Conservation (phyloP, 2,888 invertebrate genomes). For the Syritta pipiens region DNA sequence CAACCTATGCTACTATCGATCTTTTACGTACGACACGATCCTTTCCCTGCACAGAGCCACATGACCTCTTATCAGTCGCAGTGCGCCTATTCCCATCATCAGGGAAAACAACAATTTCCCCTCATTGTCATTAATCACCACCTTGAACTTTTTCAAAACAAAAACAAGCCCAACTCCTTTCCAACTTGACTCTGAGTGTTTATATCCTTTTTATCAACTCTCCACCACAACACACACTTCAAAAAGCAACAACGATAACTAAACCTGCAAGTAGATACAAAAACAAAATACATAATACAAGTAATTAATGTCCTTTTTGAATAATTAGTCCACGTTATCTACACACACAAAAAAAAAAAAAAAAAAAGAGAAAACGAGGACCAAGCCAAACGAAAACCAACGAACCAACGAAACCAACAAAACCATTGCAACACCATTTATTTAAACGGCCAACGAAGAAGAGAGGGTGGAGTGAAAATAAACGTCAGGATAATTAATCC, state of each 20-base stretch:
- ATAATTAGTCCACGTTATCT: slow-evolving; percentile 67
- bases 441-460: slow-evolving; percentile 44
- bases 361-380: slow-evolving; percentile 1
- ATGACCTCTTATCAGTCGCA: background rate
- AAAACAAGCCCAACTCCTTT: slow-evolving; percentile 33
- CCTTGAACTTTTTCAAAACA: slow-evolving; percentile 25
- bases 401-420: slow-evolving; percentile 1
- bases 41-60: too few species aligned
- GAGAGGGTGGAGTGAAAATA: slow-evolving; percentile 35
- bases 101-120: background rate
- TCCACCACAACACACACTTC: slow-evolving; percentile 17
- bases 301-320: slow-evolving; percentile 69
- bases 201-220: slow-evolving; percentile 61
- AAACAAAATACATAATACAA: slow-evolving; percentile 43
- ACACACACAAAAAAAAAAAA: background rate
- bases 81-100: background rate
- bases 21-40: too few species aligned
- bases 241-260: slow-evolving; percentile 17
- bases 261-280: slow-evolving; percentile 15
- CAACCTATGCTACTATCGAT: too few species aligned
- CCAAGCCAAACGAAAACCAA: slow-evolving; percentile 6
- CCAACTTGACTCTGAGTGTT: slow-evolving; percentile 17
- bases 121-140: slow-evolving; percentile 28
- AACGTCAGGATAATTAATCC: slow-evolving; percentile 66
- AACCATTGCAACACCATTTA: slow-evolving; percentile 33